phyloP scores from a whole-genome alignment of 1,140 invertebrate genomes.

The Dreissena polymorpha region DNA sequence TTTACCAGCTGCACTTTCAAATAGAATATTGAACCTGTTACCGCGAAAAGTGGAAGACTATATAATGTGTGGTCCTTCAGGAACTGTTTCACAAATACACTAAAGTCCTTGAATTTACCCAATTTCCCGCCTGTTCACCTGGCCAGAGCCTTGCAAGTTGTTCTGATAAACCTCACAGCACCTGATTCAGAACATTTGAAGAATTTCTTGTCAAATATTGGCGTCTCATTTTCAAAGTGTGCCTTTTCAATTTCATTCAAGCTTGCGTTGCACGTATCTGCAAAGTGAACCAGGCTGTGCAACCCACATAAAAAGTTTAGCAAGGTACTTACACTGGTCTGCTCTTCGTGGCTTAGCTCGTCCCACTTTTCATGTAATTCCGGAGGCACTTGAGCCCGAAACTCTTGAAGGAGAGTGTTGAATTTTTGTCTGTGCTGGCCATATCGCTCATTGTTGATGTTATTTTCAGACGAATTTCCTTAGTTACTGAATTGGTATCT shows the following conservation, averaged over 20 bases:
- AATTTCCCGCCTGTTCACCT: conserved; percentile 18
- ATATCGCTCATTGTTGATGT: conserved; percentile 52
- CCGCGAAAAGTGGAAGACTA: not conserved
- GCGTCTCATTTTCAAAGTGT: not conserved
- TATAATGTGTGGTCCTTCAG: conserved; percentile 15
- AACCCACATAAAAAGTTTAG: conserved; percentile 54
- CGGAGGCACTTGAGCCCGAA: conserved; percentile 32
- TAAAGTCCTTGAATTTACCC: conserved; percentile 31
- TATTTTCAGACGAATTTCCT: conserved; percentile 44
- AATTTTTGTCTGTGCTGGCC: conserved; percentile 52
- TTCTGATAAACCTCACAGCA: conserved; percentile 38
- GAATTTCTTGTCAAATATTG: conserved; percentile 33
- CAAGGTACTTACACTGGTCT: conserved; percentile 16
- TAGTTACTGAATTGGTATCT: conserved; percentile 25
- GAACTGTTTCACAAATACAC: conserved; percentile 1
- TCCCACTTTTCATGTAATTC: conserved; percentile 34
- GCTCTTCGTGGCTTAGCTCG: conserved; percentile 23
- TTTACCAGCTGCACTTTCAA: conserved; percentile 21
- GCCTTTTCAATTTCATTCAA: conserved; percentile 29
- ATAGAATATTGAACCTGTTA: conserved; percentile 40
- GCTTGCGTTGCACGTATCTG: conserved; percentile 24
- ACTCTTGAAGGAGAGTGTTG: conserved; percentile 33
- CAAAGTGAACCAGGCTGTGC: conserved; percentile 47
- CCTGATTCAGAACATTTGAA: conserved; percentile 38
- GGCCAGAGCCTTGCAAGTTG: conserved; percentile 38